Percentiles rank a stretch among this genome's conserved stretches.
Conservation (phyloP, 64 coral and sea anemone species). For the Montipora sp. region DNA sequence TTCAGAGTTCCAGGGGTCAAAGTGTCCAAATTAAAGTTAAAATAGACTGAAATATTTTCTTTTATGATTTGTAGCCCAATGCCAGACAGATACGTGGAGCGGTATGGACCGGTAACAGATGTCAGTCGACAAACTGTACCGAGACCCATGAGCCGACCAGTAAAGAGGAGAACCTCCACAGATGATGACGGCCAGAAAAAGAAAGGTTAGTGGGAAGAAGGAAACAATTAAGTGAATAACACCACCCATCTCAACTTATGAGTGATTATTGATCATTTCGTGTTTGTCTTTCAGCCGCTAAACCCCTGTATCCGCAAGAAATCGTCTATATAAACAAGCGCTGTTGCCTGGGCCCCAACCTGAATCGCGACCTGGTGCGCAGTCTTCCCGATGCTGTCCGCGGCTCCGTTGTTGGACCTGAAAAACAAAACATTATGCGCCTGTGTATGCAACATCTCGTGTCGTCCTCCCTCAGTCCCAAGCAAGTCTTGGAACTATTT, state of each 20-base stretch:
- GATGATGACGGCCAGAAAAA: constrained; percentile 89
- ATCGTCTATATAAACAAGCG: constrained; percentile 90
- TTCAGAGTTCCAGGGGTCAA: too few relatives aligned
- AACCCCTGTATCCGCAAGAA: constrained; percentile 86
- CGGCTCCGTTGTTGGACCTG: constrained; percentile 85
- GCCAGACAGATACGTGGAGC: constrained; percentile 92
- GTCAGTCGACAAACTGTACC: constrained; percentile 51
- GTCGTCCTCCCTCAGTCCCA: constrained; percentile 85
- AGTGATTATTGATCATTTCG: too few relatives aligned
- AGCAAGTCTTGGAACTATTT: constrained; percentile 93
- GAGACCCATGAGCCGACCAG: constrained; percentile 47
- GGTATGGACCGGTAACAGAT: constrained; percentile 76
- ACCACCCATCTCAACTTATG: too few relatives aligned
- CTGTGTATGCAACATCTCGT: constrained; percentile 96
- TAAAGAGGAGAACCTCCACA: constrained; percentile 74
- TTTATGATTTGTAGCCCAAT: constrained; percentile 61
- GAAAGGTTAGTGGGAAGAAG: constrained; percentile 43
- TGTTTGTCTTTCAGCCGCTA: constrained; percentile 46
- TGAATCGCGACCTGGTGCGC: constrained; percentile 82
- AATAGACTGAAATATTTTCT: too few relatives aligned
- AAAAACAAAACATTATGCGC: constrained; percentile 97
- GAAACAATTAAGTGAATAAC: background rate
- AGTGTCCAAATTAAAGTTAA: too few relatives aligned
- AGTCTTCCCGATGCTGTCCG: constrained; percentile 79
- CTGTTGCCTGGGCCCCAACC: constrained; percentile 81